A percentile compares a stretch with the other conserved stretches of the same genome.
Evolutionary conservation across 2,797 vertebrate species (phyloP).

Genomic region (Nyctibius grandis): DNA sequence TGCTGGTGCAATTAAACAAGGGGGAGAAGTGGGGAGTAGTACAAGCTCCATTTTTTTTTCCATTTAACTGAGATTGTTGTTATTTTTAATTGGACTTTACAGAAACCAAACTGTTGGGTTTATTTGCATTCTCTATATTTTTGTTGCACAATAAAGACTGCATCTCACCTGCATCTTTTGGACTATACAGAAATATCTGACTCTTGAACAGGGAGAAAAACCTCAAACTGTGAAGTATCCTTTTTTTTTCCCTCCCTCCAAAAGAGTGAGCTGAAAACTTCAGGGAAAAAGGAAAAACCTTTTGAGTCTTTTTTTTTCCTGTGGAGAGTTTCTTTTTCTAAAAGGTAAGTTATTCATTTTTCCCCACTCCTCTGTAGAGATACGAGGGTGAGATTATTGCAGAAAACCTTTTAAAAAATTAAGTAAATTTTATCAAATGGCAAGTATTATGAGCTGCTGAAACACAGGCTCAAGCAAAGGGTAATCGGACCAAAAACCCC

Average conservation of each 20-base stretch:
- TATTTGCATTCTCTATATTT: conserved; percentile 31
- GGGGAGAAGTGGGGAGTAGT: conserved; percentile 38
- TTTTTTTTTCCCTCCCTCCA: not conserved
- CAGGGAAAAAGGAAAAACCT: conserved; percentile 25
- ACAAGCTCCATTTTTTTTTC: conserved; percentile 2
- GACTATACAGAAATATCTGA: conserved; percentile 66
- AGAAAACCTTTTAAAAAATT: conserved; percentile 65
- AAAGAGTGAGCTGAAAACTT: conserved; percentile 64
- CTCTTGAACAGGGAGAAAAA: conserved; percentile 43
- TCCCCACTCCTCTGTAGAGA: conserved; percentile 21
- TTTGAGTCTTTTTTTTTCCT: conserved; percentile 45
- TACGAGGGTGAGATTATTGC: conserved; percentile 49
- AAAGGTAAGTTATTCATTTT: conserved; percentile 79
- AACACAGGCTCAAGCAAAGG: conserved; percentile 69
- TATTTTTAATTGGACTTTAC: conserved; percentile 64
- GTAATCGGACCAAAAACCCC: conserved; percentile 70
- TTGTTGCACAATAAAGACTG: conserved; percentile 52
- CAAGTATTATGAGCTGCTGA: conserved; percentile 73
- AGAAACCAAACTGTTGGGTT: conserved; percentile 26
- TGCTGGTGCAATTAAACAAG: conserved; percentile 60
- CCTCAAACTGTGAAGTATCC: conserved; percentile 54
- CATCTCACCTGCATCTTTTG: conserved; percentile 60
- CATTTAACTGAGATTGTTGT: conserved; percentile 31
- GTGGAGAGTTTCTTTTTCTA: conserved; percentile 68
- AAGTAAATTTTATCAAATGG: conserved; percentile 74